phyloP scores from a whole-genome alignment of 2,797 vertebrate species.

The Ambastaia sidthimunki region DNA sequence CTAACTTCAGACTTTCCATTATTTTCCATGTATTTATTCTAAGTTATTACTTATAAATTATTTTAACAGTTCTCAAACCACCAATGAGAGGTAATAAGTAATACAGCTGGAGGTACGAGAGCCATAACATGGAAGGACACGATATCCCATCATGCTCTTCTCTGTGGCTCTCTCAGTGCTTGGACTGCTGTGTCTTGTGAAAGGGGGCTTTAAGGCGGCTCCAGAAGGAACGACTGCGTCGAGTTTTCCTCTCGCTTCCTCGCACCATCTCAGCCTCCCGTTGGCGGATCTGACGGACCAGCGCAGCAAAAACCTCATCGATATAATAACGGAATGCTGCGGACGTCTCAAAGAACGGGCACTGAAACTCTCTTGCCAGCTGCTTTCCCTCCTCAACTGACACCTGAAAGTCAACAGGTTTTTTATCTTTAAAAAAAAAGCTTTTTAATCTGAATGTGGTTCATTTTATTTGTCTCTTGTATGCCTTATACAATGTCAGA shows the following conservation, averaged over 20 bases:
- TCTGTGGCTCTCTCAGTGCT: slow-evolving; percentile 74
- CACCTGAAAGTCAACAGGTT: slow-evolving; percentile 72
- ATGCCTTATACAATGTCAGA: too few species aligned
- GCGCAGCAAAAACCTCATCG: slow-evolving; percentile 85
- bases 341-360: slow-evolving; percentile 87
- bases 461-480: too few species aligned
- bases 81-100: slow-evolving; percentile 1
- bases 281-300: slow-evolving; percentile 85
- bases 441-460: too few species aligned
- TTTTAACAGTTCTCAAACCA: slow-evolving; percentile 28
- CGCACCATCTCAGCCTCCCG: slow-evolving; percentile 78
- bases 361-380: slow-evolving; percentile 84
- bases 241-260: slow-evolving; percentile 79
- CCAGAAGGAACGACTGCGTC: slow-evolving; percentile 80
- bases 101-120: slow-evolving; percentile 7
- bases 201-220: slow-evolving; percentile 82
- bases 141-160: slow-evolving; percentile 22
- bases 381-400: slow-evolving; percentile 84
- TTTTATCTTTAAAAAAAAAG: not conserved
- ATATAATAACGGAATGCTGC: slow-evolving; percentile 86
- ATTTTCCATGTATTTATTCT: slow-evolving; percentile 9
- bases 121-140: not conserved
- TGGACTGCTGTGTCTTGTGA: slow-evolving; percentile 80
- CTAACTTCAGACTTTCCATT: not conserved
- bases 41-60: slow-evolving; percentile 11